phyloP scores from a whole-genome alignment of 2,113 vertebrate species.

The Phalacrocorax carbo region DNA sequence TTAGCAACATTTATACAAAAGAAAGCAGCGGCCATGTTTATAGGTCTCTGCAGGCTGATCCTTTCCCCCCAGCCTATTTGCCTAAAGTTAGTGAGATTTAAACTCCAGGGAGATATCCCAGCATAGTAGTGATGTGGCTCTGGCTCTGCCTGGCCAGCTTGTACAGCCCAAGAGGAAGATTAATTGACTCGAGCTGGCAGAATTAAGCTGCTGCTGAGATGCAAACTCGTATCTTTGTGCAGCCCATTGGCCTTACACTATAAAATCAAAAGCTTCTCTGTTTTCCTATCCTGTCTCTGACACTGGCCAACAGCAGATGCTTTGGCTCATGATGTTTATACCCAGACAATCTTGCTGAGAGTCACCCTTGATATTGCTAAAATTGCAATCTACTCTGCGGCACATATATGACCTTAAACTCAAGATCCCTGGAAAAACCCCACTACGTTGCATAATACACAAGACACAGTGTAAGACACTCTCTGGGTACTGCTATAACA shows the following conservation, averaged over 20 bases:
- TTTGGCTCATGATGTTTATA: neutral
- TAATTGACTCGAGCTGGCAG: neutral
- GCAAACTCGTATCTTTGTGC: neutral
- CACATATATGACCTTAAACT: neutral
- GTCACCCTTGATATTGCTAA: neutral
- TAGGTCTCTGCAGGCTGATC: neutral
- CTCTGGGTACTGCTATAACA: neutral
- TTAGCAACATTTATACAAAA: neutral
- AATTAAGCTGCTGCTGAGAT: neutral
- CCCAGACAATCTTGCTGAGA: neutral
- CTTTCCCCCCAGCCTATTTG: neutral
- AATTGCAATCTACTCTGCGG: neutral
- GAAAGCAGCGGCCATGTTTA: neutral
- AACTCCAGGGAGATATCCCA: neutral
- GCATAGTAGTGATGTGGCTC: neutral
- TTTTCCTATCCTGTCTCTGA: neutral
- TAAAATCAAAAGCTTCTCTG: neutral
- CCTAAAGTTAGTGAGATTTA: neutral
- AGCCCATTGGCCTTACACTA: neutral
- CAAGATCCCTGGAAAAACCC: neutral
- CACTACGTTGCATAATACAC: neutral
- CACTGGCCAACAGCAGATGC: neutral
- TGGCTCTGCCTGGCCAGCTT: neutral
- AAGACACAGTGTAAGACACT: neutral
- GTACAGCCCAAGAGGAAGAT: neutral